Percentiles rank a stretch among this genome's conserved stretches.
phyloP scores from a whole-genome alignment of 1,140 invertebrate species.

The Drosophila obscura region DNA sequence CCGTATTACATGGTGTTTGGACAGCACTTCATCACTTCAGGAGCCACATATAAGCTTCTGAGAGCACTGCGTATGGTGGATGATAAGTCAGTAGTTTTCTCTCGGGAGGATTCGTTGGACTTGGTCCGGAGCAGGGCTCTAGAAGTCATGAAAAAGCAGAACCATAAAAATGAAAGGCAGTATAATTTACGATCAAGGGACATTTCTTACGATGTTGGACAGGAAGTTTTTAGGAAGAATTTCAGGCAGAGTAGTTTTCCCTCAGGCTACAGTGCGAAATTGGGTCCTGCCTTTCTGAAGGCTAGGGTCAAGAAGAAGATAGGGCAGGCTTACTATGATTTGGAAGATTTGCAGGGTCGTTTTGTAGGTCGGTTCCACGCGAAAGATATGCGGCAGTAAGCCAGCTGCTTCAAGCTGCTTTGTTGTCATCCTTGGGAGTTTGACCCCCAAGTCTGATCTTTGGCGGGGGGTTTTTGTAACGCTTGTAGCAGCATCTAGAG shows the following conservation, averaged over 20 bases:
- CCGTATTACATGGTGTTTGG: too few relatives aligned
- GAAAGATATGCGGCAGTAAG: neutral
- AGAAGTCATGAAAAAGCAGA: neutral
- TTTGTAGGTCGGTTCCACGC: neutral
- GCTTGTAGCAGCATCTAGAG: too few relatives aligned
- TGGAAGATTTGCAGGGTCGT: neutral
- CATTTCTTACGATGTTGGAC: slow-evolving; percentile 5
- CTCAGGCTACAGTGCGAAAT: slow-evolving; percentile 25
- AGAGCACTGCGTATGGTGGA: too few relatives aligned
- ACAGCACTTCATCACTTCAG: too few relatives aligned
- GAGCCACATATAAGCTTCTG: too few relatives aligned
- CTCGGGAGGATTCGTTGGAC: slow-evolving; percentile 5
- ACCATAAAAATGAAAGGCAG: neutral
- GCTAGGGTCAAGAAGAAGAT: slow-evolving; percentile 14
- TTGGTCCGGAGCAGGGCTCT: neutral
- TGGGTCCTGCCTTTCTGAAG: slow-evolving; percentile 15
- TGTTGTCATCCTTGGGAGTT: too few relatives aligned
- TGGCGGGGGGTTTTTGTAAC: too few relatives aligned
- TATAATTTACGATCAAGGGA: slow-evolving; percentile 15
- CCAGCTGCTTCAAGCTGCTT: too few relatives aligned
- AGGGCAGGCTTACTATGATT: slow-evolving; percentile 1
- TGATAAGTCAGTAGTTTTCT: neutral
- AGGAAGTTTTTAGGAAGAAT: slow-evolving; percentile 15
- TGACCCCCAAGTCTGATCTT: too few relatives aligned
- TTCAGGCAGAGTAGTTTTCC: slow-evolving; percentile 11